Evolutionary conservation across 2,888 invertebrate genomes (phyloP), one percentile per base, ranked within the genome.

Genomic region (Helleia helle): DNA sequence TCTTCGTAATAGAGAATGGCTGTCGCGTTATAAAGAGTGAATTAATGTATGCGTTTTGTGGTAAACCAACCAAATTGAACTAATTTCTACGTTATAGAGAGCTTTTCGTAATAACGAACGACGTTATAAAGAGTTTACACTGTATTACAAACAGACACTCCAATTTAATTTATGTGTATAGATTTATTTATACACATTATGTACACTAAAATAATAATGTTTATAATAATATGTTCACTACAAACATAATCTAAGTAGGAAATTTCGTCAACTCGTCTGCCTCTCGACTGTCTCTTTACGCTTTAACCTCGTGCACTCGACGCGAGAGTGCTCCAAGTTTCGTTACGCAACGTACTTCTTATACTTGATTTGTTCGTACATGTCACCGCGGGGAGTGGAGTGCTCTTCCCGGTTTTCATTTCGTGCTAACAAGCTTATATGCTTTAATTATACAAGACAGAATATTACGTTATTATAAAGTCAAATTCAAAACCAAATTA

Each of bases 261-360:
- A 31, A 25, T 25, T 30, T 24, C 31, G 30, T 30, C 30, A 40
- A 14, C 25, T 39, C 43, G 40, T 44, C 40, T 41, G 42, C 38
- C 45, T 47, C 42, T 45, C 42, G 44, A 41, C 46, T 38, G n/a
- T 47, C 49, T 47, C 53, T 50, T 48, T 49, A 48, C 50, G 51
- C 65, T 62, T 66, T 69, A 68, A 65, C 62, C 69, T 62, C 51
- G 52, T 51, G 51, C 52, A 57, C 74, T 74, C 56, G 50, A 70
- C 55, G 69, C 58, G 51, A 79, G 76, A 52, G 65, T 65, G 49
- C 79, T 75, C 55, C 68, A 62, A 70, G 66, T 67, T 63, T 64
- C 69, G 65, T 73, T 69, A 64, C 50, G 50, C 49, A 50, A 48
- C 45, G 47, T 46, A 44, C 46, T 29, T 31, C 38, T 42, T 42